phyloP scores from a whole-genome alignment of 2,113 vertebrate genomes.

The Dinomys branickii region DNA sequence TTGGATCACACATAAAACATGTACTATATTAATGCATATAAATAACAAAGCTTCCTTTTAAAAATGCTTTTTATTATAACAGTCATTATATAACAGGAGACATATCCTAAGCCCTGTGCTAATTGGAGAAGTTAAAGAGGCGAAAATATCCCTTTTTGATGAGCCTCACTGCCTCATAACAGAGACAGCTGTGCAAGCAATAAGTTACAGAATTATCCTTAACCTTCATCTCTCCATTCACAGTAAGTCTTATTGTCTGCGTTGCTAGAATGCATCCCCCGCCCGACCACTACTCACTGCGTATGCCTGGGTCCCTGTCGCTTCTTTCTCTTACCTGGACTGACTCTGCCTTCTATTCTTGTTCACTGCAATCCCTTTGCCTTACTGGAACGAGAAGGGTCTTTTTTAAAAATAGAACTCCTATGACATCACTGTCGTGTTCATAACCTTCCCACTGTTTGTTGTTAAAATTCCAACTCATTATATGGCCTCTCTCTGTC shows the following conservation, averaged over 20 bases:
- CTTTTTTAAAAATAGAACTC: background rate
- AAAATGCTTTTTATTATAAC: background rate
- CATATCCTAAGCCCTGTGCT: background rate
- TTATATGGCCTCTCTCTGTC: background rate
- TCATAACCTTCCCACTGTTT: background rate
- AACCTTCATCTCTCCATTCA: background rate
- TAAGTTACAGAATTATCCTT: background rate
- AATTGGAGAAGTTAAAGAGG: background rate
- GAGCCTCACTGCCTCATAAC: background rate
- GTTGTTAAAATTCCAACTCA: background rate
- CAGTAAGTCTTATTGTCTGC: background rate
- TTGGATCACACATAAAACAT: background rate
- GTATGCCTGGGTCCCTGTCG: background rate
- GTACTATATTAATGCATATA: background rate
- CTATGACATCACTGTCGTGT: background rate
- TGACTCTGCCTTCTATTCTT: background rate
- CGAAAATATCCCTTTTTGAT: background rate
- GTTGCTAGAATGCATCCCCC: background rate
- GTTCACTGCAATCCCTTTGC: background rate
- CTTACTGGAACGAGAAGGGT: background rate
- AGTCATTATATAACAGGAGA: background rate
- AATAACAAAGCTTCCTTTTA: background rate
- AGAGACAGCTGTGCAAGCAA: background rate
- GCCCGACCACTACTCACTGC: rapidly evolving
- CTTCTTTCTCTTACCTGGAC: background rate